Base-by-base conservation (phyloP, 2,888 invertebrate genomes). In the Iselma pallidipennis region DNA sequence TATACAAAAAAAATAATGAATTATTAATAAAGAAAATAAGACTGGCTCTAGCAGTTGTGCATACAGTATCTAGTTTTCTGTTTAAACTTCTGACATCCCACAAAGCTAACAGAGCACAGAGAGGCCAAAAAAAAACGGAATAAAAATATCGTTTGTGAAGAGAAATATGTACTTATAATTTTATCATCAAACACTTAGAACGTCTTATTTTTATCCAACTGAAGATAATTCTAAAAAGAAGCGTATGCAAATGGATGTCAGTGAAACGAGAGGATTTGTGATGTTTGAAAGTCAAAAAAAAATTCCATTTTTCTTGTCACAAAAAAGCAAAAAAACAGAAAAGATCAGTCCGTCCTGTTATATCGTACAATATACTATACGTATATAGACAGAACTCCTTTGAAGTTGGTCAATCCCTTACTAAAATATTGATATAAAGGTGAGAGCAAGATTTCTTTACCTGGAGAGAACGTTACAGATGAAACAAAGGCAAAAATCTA, bases 351-450 rank as follows among this genome's bases (percentile, higher is more conserved):
- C 3, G 6, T 25, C 4, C 7, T 70, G 60, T 51, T 29, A 55
- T 58, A 63, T n/a, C n/a, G 37, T 49, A 49, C 33, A 58, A 49
- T 48, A 57, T 56, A n/a, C n/a, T 53, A 59, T 59, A 60, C 56
- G 56, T 56, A 55, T 63, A 63, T n/a, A 45, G 26, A 21, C 42
- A 10, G n/a, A 55, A 57, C 45, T 50, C 31, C 61, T 65, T 61
- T 61, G 61, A 61, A 61, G 56, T 55, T 57, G 54, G 49, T 56
- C 61, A 56, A 65, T 65, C 55, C 57, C 50, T 56, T 52, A 42
- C 49, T 67, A 59, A 67, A 67, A 66, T 64, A 64, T 66, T 66
- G 61, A 67, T 66, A 28, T 45, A 57, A 63, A 65, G 65, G 63
- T 63, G 63, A 66, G 58, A 61, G 63, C 53, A 50, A 61, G 59